Conservation (phyloP, 2,113 vertebrate species). For the Bothrops jararaca region DNA sequence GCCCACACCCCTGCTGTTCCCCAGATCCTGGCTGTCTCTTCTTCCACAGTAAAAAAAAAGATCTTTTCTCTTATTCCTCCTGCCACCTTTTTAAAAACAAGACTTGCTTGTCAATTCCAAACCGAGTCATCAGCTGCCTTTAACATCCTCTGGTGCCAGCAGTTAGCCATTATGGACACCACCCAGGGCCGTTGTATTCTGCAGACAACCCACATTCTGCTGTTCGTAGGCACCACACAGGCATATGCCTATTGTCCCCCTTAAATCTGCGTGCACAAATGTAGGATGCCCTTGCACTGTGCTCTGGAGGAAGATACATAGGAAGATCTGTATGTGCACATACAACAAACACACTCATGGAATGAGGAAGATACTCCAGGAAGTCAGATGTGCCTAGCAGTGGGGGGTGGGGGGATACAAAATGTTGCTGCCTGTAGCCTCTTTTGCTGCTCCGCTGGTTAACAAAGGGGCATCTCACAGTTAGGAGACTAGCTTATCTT, state of each 20-base stretch:
- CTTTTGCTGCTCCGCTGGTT: neutral
- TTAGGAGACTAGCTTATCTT: neutral
- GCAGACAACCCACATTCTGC: neutral
- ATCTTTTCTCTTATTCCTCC: neutral
- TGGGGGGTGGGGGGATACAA: neutral
- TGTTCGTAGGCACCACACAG: neutral
- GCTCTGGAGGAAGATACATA: neutral
- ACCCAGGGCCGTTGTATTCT: neutral
- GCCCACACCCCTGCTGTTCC: constrained; percentile 7
- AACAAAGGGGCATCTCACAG: neutral
- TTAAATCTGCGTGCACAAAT: accelerated
- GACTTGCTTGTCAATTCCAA: neutral
- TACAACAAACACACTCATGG: neutral
- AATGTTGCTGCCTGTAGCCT: neutral
- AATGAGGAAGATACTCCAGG: neutral
- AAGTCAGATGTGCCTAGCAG: neutral
- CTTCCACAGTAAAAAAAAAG: neutral
- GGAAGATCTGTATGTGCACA: neutral
- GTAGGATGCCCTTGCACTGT: accelerated
- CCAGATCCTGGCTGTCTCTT: neutral
- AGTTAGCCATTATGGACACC: neutral
- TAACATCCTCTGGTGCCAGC: accelerated
- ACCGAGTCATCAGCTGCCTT: neutral
- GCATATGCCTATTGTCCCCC: no score
- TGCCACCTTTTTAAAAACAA: neutral